Evolutionary conservation across 2,797 vertebrate genomes (phyloP).

Genomic region (Rhabdophis nuchalis): DNA sequence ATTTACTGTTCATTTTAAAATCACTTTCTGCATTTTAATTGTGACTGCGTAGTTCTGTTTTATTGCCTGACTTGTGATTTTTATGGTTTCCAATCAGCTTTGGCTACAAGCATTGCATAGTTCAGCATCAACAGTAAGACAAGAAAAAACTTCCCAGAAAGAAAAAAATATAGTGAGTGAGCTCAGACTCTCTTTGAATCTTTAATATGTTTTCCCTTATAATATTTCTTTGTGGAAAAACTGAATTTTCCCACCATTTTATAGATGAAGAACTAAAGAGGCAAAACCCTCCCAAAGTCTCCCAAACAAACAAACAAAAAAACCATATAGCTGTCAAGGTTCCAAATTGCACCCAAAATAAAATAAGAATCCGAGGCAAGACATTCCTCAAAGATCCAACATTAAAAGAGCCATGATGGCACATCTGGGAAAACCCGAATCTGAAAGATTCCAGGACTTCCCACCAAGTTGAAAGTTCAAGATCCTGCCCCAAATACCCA

Average conservation of each 20-base stretch:
- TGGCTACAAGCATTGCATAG: neutral
- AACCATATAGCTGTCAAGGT: neutral
- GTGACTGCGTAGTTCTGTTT: neutral
- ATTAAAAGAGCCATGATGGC: no score
- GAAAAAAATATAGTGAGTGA: constrained; percentile 31
- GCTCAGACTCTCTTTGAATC: constrained; percentile 26
- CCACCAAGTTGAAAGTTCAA: no score
- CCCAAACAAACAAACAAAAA: neutral
- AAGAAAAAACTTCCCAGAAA: constrained; percentile 33
- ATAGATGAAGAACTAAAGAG: neutral
- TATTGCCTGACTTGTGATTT: neutral
- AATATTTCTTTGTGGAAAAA: neutral
- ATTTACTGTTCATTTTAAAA: constrained; percentile 12
- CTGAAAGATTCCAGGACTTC: no score
- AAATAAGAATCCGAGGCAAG: no score
- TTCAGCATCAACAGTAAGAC: constrained; percentile 33
- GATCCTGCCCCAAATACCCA: no score
- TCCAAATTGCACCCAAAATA: no score
- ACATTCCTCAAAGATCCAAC: no score
- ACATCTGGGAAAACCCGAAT: no score
- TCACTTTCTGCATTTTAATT: neutral
- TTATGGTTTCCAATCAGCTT: neutral
- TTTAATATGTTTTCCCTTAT: neutral
- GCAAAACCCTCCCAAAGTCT: neutral
- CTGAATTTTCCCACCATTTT: neutral